phyloP scores from a whole-genome alignment of 2,113 vertebrate species.

The Actenoides hombroni region DNA sequence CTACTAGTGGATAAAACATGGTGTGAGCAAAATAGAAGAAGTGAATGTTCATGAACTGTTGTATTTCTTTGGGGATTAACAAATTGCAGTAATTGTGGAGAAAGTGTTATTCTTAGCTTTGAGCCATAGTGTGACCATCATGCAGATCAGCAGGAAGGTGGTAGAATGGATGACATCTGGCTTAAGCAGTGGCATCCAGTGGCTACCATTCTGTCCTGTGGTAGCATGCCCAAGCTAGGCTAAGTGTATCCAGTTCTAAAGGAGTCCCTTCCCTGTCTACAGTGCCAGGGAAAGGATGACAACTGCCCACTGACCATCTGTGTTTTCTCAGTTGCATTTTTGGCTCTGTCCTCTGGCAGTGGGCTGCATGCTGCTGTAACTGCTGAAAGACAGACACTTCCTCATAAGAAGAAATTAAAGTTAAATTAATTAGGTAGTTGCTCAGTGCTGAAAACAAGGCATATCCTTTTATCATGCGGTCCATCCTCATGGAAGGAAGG shows the following conservation, averaged over 20 bases:
- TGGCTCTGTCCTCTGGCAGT: background rate
- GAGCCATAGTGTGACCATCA: rapidly evolving
- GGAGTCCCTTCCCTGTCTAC: background rate
- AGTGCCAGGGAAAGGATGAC: background rate
- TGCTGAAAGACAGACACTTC: background rate
- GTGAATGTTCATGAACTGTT: background rate
- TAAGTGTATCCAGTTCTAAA: background rate
- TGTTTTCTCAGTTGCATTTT: background rate
- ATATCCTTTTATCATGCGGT: background rate
- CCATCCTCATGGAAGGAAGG: background rate
- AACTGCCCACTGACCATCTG: background rate
- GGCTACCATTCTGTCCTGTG: background rate
- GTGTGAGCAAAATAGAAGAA: background rate
- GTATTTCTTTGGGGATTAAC: background rate
- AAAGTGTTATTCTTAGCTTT: background rate
- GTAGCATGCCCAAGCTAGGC: background rate
- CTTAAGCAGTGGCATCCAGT: background rate
- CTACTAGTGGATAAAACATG: background rate
- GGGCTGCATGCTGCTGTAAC: background rate
- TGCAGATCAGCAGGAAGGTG: background rate
- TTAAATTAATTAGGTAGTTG: conserved; percentile 1
- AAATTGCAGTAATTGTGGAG: background rate
- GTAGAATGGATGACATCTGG: background rate
- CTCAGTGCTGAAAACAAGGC: background rate
- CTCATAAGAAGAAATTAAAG: background rate